Evolutionary conservation across 2,797 vertebrate species (phyloP).

Genomic region (Sebastes umbrosus): DNA sequence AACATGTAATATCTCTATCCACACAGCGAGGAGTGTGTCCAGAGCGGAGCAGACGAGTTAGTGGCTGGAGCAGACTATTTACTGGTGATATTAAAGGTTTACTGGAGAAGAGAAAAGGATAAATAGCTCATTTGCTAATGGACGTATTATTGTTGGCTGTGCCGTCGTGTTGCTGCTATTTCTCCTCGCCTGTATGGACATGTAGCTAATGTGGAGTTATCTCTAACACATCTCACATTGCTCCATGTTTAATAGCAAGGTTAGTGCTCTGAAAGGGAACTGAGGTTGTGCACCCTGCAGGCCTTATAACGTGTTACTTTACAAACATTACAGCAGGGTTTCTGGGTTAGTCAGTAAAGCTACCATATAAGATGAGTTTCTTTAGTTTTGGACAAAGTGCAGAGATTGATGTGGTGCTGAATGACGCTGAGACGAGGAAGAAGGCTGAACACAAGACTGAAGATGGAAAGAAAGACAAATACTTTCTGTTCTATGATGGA

Average conservation of each 20-base stretch:
- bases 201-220: conserved; percentile 53
- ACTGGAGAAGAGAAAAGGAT: not conserved
- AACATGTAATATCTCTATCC: conserved; percentile 61
- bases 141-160: conserved; percentile 34
- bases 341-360: not conserved
- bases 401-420: conserved; percentile 92
- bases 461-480: conserved; percentile 96
- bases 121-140: conserved; percentile 38
- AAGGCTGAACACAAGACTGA: conserved; percentile 95
- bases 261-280: not conserved
- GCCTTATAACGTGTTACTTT: conserved; percentile 28
- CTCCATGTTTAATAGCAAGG: not conserved
- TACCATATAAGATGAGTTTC: conserved; percentile 86
- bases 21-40: not conserved
- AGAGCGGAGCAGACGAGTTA: not conserved
- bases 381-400: conserved; percentile 96
- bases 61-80: not conserved
- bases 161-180: conserved; percentile 28
- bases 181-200: conserved; percentile 41
- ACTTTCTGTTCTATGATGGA: conserved; percentile 95
- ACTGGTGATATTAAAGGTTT: not conserved
- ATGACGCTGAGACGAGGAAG: conserved; percentile 91
- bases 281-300: conserved; percentile 22
- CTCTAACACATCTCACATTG: not conserved
- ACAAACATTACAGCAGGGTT: not conserved